phyloP scores from a whole-genome alignment of 2,113 vertebrate species.

The Amblyornis subalaris region DNA sequence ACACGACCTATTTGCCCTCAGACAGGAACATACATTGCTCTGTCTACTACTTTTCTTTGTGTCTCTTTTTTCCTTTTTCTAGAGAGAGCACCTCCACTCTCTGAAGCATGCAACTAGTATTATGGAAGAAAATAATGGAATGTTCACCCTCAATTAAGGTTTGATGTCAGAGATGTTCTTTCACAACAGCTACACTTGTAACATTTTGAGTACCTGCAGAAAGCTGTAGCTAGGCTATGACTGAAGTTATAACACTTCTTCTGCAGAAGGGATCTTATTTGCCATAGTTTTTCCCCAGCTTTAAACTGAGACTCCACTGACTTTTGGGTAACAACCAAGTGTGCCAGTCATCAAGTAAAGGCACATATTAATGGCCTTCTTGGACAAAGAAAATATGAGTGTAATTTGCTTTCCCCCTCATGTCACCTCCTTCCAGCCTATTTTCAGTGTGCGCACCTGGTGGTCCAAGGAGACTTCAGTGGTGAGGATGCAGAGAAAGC shows the following conservation, averaged over 20 bases:
- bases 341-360: neutral
- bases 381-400: neutral
- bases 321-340: neutral
- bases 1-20: neutral
- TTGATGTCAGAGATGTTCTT: neutral
- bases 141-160: neutral
- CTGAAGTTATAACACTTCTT: neutral
- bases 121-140: neutral
- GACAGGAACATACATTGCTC: neutral
- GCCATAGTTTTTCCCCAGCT: neutral
- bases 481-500: neutral
- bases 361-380: neutral
- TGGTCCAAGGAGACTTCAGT: neutral
- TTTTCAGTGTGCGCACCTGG: fast-evolving
- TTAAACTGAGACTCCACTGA: neutral
- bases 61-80: neutral
- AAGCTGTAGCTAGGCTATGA: neutral
- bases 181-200: neutral
- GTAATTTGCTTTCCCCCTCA: neutral
- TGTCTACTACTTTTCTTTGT: neutral
- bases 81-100: neutral
- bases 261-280: neutral
- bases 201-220: neutral
- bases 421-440: neutral
- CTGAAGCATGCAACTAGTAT: neutral